Evolutionary conservation across 2,797 vertebrate species (phyloP), one percentile per base, ranked within the genome.

Genomic region (Rhadinocentrus ornatus): DNA sequence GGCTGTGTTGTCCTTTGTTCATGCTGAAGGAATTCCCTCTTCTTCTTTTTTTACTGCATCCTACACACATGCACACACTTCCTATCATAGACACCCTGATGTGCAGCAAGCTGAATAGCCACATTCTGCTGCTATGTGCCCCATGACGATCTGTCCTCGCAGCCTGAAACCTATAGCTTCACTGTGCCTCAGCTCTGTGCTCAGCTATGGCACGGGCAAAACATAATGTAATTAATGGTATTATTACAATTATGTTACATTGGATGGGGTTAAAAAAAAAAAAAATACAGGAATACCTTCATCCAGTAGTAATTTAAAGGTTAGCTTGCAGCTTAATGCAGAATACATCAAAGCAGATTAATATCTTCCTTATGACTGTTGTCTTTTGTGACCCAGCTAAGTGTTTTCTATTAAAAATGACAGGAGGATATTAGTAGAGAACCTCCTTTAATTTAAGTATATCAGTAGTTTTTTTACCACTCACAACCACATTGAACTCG

Each of bases 81-180:
- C 15, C 2, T 32, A 29, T 37, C 57, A 59, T 56, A 62, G 24
- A 78, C 60, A 71, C 65, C 69, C 70, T 72, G 72, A 69, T 72
- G 81, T 69, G 77, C 70, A 56, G 46, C 78, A 73, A 81, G 73
- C 81, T 83, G 83, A 86, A 69, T 70, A 75, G 77, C 75, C 75
- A 75, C 72, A 83, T 80, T 86, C 60, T 55, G 66, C 63, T 65
- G 50, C 80, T 70, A 60, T 29, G 20, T 53, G 65, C 70, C 83
- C 70, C 68, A 44, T 62, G 80, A 82, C 81, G 71, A 50, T 84
- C 24, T 1, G 50, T 83, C 71, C 75, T 68, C 16, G 10, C 66
- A 58, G 57, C 62, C 58, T 78, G 70, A 75, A 80, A 82, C 64
- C 59, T 68, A 73, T 80, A 79, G 71, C 80, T 79, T 59, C 24